Conservation (phyloP, 1,140 invertebrate species). For the Trachymyrmex septentrionalis region DNA sequence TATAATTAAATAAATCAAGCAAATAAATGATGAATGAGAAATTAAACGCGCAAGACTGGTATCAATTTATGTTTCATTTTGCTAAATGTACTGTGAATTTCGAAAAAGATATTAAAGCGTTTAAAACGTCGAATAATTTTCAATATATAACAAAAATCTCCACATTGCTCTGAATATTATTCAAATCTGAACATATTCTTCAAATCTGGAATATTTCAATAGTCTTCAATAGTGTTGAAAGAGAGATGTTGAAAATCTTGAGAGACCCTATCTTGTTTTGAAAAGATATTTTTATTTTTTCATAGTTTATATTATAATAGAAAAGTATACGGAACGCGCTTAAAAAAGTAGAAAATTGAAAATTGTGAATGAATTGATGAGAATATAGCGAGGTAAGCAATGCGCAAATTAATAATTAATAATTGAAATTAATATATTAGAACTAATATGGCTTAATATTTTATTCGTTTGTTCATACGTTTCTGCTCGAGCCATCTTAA, state of each 20-base stretch:
- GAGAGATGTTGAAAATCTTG: neutral
- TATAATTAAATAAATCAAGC: slow-evolving; percentile 3
- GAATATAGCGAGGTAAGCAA: too few relatives aligned
- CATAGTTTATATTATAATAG: neutral
- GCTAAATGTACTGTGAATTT: neutral
- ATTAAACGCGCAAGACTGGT: neutral
- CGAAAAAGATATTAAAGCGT: too few relatives aligned
- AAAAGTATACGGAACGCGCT: too few relatives aligned
- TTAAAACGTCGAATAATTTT: too few relatives aligned
- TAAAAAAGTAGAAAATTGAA: too few relatives aligned
- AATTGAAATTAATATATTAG: too few relatives aligned
- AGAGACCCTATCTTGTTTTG: neutral
- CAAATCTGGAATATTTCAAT: neutral
- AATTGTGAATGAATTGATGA: too few relatives aligned
- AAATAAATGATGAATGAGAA: neutral
- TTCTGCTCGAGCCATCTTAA: too few relatives aligned
- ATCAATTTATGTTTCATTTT: slow-evolving; percentile 9
- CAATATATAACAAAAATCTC: neutral
- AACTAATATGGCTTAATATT: too few relatives aligned
- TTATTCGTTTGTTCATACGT: too few relatives aligned
- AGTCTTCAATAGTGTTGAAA: neutral
- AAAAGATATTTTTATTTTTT: neutral
- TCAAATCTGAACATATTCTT: neutral
- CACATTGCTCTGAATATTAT: neutral
- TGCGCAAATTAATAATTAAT: too few relatives aligned